Conservation (phyloP, 2,113 vertebrate species). For the Gallinago jamesoni region DNA sequence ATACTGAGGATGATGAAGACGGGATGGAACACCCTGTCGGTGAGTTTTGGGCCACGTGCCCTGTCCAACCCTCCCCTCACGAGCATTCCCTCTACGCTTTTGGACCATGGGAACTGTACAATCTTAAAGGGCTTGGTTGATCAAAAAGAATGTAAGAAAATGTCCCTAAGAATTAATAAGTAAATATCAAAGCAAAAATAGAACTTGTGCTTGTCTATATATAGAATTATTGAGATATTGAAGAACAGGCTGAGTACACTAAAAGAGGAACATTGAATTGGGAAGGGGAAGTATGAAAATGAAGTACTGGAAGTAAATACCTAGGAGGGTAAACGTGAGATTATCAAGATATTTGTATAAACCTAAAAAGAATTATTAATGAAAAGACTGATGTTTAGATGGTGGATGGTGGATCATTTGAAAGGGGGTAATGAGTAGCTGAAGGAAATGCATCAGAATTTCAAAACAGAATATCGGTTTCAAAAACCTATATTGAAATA, state of each 20-base stretch:
- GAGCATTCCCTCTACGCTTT: neutral
- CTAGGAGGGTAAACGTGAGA: neutral
- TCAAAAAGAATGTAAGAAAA: neutral
- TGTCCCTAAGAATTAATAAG: neutral
- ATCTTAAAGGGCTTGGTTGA: neutral
- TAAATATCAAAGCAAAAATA: neutral
- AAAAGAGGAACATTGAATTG: neutral
- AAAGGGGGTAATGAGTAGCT: neutral
- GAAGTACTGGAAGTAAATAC: neutral
- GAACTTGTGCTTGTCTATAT: neutral
- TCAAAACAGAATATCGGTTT: neutral
- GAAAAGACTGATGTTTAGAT: neutral
- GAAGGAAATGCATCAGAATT: neutral
- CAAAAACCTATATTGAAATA: neutral
- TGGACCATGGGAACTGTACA: neutral
- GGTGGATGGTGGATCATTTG: neutral
- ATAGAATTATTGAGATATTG: neutral
- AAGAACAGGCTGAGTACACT: neutral
- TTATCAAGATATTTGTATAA: neutral
- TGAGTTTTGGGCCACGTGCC: neutral
- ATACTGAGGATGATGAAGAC: neutral
- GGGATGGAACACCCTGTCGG: neutral
- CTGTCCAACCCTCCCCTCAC: neutral
- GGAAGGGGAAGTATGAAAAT: neutral
- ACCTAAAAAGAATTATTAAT: neutral